These are phyloP conservation scores for Wiebesia pumilae DNA, from an alignment of 1,140 invertebrate species.

Conservation along the genomic window DNA sequence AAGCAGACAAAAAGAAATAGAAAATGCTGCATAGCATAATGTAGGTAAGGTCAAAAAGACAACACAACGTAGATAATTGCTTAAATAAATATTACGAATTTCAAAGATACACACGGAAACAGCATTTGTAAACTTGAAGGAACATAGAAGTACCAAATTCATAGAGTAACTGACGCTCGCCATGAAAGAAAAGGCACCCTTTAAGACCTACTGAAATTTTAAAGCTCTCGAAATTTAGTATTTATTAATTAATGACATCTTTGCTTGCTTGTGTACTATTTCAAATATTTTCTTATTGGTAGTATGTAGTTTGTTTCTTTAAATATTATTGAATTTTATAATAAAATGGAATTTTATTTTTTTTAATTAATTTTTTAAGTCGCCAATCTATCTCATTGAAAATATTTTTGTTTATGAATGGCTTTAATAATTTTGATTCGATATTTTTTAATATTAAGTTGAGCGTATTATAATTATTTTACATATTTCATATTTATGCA, in stretches of 20 bases:
- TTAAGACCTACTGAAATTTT: constrained; percentile 47
- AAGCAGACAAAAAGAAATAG: too few species aligned
- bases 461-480: too few species aligned
- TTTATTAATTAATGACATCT: not conserved
- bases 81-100: constrained; percentile 21
- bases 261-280: not conserved
- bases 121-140: not conserved
- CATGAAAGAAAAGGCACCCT: not conserved
- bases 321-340: not conserved
- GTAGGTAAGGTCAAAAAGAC: not conserved
- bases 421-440: too few species aligned
- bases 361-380: too few species aligned
- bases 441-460: too few species aligned
- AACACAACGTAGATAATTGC: constrained; percentile 17
- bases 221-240: constrained; percentile 9
- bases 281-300: not conserved
- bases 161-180: not conserved
- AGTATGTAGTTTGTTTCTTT: not conserved
- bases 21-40: too few species aligned
- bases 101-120: not conserved
- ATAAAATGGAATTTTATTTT: too few species aligned
- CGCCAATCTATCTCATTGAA: too few species aligned
- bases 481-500: too few species aligned
- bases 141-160: not conserved
- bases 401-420: too few species aligned